Base-by-base conservation (phyloP, 2,888 invertebrate genomes). In the Drosophila affinis region DNA sequence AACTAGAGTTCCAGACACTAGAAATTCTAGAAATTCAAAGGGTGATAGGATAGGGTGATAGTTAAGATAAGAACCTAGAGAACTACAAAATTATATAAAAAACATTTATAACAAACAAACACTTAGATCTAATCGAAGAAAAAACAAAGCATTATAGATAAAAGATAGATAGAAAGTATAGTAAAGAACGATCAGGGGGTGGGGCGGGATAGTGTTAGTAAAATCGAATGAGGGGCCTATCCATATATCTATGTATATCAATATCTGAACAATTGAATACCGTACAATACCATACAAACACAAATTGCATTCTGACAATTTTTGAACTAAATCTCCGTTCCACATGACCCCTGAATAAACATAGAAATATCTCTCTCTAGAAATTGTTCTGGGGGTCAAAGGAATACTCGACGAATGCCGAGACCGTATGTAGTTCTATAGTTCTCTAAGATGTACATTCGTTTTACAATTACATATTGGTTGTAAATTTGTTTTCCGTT, bases 21-120 rank as follows among this genome's bases (percentile, higher is more conserved):
- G 54, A 49, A n/a, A n/a, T n/a, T n/a, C n/a, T n/a, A n/a, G n/a
- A n/a, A 55, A 46, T 49, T 45, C 46, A 65, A 39, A 62, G 27
- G 27, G 52, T 55, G 61, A 39, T 12, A 72, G 53, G 14, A 27
- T 6, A 72, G 53, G 14, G 55, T 6, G 7, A 39, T n/a, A 39
- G 39, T 39, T 7, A n/a, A 39, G 14, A 39, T 39, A 39, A n/a
- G 67, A 61, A 72, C 45, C 67, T 80, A 85, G 21, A 68, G 63
- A 70, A 58, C 48, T 64, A 57, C n/a, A n/a, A 53, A 34, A 14
- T 14, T n/a, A 58, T 14, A 34, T 34, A 58, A 62, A 70, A 84
- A 87, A 85, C 79, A 79, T 65, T 54, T 70, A 83, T 86, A 83
- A 83, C 83, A 83, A 83, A 79, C 86, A 83, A 83, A 83, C 88